Evolutionary conservation across 2,113 vertebrate genomes (phyloP), one percentile per base, ranked within the genome.

Genomic region (Tragelaphus scriptus): DNA sequence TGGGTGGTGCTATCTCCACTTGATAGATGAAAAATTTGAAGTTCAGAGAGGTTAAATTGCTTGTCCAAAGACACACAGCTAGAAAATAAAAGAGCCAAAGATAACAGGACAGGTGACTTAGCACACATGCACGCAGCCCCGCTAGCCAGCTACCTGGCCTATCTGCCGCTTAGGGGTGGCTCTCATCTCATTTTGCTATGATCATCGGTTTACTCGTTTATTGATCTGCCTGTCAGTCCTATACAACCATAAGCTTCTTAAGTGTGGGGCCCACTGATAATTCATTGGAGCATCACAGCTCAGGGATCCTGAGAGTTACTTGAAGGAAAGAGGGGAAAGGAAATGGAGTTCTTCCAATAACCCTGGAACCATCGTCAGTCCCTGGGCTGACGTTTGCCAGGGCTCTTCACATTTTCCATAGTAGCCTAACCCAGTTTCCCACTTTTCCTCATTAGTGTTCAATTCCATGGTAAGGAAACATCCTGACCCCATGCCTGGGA

Each of bases 361-460:
- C n/a, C 63, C 71, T 85, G 89, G 84, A 96, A 79, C 84, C 55
- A 12, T 77, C 94, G 92, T 95, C 85, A 96, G 90, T 49, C 75
- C 47, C 81, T 30, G 59, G 25, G n/a, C 85, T 98, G 95, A 97
- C 40, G 63, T 91, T 88, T 92, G 47, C 82, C 68, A 92, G 68
- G 26, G n/a, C 53, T 91, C 56, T 95, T 97, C 97, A 97, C 59
- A 95, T 91, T 98, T 98, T 98, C 97, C 96, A 68, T 82, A 77
- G 91, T 85, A 85, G 91, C 85, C 84, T 97, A 97, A 98, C 96
- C 98, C 47, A 97, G 93, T 96, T 98, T 96, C 97, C 85, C 94
- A 97, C 61, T 97, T 92, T 92, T 85, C 91, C 90, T 87, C 89
- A 77, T 93, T 96, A 61, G 75, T 90, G 91, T 92, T 89, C 81